These are phyloP conservation scores for Pristis pectinata DNA, from an alignment of 2,797 vertebrate species.

Conservation along the genomic window DNA sequence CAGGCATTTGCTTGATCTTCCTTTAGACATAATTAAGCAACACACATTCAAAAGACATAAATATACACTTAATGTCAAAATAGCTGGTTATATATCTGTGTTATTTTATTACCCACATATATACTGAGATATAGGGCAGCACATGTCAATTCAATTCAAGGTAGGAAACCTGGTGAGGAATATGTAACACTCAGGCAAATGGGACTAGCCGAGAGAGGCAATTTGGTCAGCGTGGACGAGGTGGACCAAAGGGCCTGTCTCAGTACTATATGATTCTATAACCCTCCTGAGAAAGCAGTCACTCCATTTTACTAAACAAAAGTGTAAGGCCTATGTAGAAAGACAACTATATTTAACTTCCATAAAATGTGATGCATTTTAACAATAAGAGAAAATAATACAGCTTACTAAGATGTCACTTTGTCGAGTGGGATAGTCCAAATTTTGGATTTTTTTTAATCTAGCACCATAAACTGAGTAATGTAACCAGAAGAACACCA, in stretches of 20 bases:
- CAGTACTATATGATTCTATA: too few relatives aligned
- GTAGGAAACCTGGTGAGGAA: neutral
- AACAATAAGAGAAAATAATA: neutral
- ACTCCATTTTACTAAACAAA: neutral
- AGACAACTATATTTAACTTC: too few relatives aligned
- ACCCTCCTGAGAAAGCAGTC: neutral
- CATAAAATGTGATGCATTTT: neutral
- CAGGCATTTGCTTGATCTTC: neutral
- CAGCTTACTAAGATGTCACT: neutral
- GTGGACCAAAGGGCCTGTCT: too few relatives aligned
- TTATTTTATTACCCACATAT: neutral
- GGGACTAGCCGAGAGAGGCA: too few relatives aligned
- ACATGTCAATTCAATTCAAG: neutral
- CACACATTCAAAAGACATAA: neutral
- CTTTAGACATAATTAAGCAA: neutral
- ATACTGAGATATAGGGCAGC: neutral
- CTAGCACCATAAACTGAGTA: neutral
- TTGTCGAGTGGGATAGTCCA: neutral
- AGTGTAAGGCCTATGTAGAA: neutral
- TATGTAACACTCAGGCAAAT: too few relatives aligned
- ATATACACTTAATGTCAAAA: neutral
- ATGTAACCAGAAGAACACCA: neutral
- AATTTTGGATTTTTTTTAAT: neutral
- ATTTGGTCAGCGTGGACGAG: too few relatives aligned
- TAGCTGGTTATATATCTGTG: neutral